Evolutionary conservation across 2,797 vertebrate species (phyloP).

Genomic region (Rousettus madagascariensis): DNA sequence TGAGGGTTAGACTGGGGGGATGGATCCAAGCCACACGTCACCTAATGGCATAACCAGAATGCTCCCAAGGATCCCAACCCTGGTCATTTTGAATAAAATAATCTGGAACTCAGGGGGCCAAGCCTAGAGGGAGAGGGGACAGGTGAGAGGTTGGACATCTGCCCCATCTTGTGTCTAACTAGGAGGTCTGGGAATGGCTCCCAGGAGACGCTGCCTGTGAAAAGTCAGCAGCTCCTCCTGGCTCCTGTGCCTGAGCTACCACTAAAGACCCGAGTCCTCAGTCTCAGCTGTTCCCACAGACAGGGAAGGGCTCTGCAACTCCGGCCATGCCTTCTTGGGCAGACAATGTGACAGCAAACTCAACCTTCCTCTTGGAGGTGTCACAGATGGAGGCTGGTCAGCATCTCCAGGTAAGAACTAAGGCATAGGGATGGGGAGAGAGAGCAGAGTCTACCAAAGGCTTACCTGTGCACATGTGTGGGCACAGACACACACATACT

Average conservation of each 20-base stretch:
- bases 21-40: neutral
- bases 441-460: neutral
- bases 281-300: neutral
- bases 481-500: neutral
- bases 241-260: neutral
- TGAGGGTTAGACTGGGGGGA: neutral
- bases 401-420: slow-evolving; percentile 28
- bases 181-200: slow-evolving; percentile 30
- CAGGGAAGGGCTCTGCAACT: neutral
- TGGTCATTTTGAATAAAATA: neutral
- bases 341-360: neutral
- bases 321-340: neutral
- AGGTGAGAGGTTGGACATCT: neutral
- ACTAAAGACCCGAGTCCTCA: neutral
- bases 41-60: neutral
- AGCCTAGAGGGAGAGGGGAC: neutral
- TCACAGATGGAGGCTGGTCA: neutral
- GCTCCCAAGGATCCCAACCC: neutral
- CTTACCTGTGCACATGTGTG: neutral
- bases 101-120: neutral
- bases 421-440: neutral
- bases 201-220: neutral
- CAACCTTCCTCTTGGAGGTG: neutral
- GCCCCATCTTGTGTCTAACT: slow-evolving; percentile 1
- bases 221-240: neutral